Evolutionary conservation across 2,888 invertebrate species (phyloP), one percentile per base, ranked within the genome.

Genomic region (Caenorhabditis sinica): DNA sequence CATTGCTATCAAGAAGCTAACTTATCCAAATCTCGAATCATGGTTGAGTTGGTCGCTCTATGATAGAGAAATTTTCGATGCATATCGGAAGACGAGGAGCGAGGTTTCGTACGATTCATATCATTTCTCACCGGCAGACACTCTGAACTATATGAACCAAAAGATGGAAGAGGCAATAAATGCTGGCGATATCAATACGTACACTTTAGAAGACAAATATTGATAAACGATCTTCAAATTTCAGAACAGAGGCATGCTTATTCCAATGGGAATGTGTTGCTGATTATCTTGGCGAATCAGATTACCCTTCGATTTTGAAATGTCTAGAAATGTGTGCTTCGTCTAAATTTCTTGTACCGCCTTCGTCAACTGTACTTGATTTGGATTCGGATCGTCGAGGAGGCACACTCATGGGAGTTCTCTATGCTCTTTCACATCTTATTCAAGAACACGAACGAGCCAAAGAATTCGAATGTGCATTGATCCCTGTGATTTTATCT

Each of bases 211-310:
- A 33, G 23, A n/a, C 1, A 36, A 1, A 23, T 43, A 33, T 5
- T 8, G 25, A 28, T 28, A 11, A n/a, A n/a, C n/a, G n/a, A n/a
- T 40, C 2, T 40, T 40, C 40, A 25, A 28, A 33, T 69, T 82
- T n/a, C 74, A 87, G 89, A 65, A 63, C 43, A 4, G 89, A 89
- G 74, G 66, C 82, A 0, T 71, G 86, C 51, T 65, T 89, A 1
- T 87, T 71, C 63, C 65, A 73, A 58, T 89, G 89, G 89, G 81
- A 82, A 68, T 82, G 83, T 33, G 85, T 86, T 11, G 87, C 86
- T 23, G 87, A 89, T 60, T 86, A 86, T 56, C 61, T 87, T 3
- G 49, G 49, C 36, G 88, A 86, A 58, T 77, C 71, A 6, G 80
- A 88, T 40, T 87, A 86, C 82, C 9, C 73, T 28, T 2, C 61